Conservation (phyloP, 2,888 invertebrate genomes). For the Pammene aurita region DNA sequence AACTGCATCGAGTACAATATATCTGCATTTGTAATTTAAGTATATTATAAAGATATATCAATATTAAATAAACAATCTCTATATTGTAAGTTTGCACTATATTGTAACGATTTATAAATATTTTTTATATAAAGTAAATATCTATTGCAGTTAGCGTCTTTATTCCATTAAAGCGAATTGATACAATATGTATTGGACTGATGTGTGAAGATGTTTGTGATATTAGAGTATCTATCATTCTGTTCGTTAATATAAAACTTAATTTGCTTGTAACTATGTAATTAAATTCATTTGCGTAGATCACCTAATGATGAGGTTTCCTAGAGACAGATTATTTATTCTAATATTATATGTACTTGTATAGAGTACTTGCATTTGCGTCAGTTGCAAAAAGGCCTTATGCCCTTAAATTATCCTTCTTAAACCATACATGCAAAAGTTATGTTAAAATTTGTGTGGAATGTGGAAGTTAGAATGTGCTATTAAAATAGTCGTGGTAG, state of each 20-base stretch:
- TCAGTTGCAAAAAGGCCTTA: no score
- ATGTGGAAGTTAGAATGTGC: no score
- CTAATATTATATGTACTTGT: no score
- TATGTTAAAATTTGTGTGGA: no score
- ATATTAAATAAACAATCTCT: neutral
- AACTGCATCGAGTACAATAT: neutral
- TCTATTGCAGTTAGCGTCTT: constrained; percentile 5
- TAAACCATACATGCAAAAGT: no score
- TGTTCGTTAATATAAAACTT: constrained; percentile 47
- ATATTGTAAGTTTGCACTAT: neutral
- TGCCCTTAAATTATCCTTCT: no score
- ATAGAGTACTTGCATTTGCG: no score
- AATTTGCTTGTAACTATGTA: constrained; percentile 36
- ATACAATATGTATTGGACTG: constrained; percentile 67
- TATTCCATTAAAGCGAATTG: neutral
- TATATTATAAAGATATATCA: constrained; percentile 3
- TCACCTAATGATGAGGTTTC: neutral
- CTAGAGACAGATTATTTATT: no score
- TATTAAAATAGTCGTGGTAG: no score
- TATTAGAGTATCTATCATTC: constrained; percentile 60
- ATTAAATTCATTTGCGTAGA: no score
- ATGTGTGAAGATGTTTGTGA: constrained; percentile 74
- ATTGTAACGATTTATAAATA: neutral
- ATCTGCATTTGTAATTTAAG: neutral
- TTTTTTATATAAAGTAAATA: constrained; percentile 3